Conservation (phyloP, 23 tunicate genomes). For the Phallusia fumigata region DNA sequence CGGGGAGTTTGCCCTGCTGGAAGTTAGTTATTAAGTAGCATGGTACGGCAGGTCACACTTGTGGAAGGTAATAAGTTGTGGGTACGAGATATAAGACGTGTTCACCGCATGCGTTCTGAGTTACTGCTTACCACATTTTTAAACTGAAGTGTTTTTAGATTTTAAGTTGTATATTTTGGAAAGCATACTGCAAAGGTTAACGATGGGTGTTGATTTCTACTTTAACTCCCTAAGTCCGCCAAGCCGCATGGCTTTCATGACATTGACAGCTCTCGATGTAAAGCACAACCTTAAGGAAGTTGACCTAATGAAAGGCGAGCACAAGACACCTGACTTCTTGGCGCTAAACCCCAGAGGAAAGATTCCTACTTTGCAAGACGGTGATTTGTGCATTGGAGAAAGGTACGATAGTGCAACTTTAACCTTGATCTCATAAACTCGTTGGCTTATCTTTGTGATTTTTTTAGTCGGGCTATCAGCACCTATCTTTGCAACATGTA, state of each 20-base stretch:
- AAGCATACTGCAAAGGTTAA: no score
- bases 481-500: not conserved
- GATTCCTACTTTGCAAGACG: constrained; percentile 13
- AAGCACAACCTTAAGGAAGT: not conserved
- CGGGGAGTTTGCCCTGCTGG: no score
- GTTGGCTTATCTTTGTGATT: not conserved
- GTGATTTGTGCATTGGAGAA: not conserved
- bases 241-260: not conserved
- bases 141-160: no score
- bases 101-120: no score
- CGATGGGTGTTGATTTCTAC: constrained; percentile 3
- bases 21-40: no score
- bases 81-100: no score
- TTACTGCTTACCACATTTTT: no score
- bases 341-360: not conserved
- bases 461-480: not conserved
- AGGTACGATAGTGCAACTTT: constrained; percentile 3
- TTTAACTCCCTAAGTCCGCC: no score
- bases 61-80: no score
- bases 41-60: no score
- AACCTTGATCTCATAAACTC: not conserved
- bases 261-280: not conserved
- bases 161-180: no score
- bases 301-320: not conserved
- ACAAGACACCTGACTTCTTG: not conserved